Evolutionary conservation across 1,140 invertebrate genomes (phyloP).

Genomic region (Drosophila mauritiana): DNA sequence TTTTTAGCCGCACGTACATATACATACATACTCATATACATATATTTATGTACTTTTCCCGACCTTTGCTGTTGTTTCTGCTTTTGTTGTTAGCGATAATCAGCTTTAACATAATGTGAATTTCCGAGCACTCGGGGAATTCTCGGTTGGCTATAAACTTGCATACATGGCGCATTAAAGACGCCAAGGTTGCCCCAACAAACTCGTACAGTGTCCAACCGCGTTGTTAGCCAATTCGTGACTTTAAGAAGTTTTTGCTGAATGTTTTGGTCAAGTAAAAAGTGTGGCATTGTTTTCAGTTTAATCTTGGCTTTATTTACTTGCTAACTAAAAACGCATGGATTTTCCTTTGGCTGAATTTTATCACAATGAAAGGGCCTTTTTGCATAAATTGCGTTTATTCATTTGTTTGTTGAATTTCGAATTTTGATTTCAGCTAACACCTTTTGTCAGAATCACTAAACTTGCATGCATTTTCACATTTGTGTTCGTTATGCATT

Average conservation of each 20-base stretch:
- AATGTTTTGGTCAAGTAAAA: not conserved
- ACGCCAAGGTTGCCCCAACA: conserved; percentile 49
- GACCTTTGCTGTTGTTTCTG: conserved; percentile 12
- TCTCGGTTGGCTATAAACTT: conserved; percentile 17
- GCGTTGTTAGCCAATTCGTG: not conserved
- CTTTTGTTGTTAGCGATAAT: conserved; percentile 32
- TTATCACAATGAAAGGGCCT: too few species aligned
- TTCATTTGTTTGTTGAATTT: not conserved
- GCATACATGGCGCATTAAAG: not conserved
- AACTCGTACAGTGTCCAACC: conserved; percentile 45
- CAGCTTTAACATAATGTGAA: conserved; percentile 45
- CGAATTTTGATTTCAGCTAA: not conserved
- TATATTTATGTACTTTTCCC: conserved; percentile 1
- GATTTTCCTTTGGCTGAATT: too few species aligned
- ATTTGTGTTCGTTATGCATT: too few species aligned
- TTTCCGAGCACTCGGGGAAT: conserved; percentile 29
- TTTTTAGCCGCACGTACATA: conserved; percentile 14
- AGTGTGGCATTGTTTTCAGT: too few species aligned
- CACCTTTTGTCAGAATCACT: not conserved
- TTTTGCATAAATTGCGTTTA: not conserved
- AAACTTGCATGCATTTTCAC: not conserved
- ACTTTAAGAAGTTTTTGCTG: not conserved
- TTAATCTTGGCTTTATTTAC: too few species aligned
- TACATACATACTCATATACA: too few species aligned
- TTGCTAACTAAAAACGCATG: too few species aligned